Base-by-base conservation (phyloP, 2,888 invertebrate genomes). In the Callyntrura sp. region DNA sequence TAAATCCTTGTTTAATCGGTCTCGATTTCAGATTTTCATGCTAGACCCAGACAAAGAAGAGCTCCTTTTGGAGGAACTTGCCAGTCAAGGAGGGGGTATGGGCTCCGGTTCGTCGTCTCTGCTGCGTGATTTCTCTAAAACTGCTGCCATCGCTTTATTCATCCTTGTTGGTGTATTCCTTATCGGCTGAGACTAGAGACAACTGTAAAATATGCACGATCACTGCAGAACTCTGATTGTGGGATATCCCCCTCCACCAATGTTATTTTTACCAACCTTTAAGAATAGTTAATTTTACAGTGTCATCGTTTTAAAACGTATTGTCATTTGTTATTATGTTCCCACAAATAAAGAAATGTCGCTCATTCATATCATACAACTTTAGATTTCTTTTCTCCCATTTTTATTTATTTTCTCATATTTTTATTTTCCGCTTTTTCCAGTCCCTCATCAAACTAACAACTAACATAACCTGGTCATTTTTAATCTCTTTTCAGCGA, bases 11-110 rank as follows among this genome's bases (percentile, higher is more conserved):
- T n/a, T n/a, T n/a, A n/a, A n/a, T n/a, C n/a, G n/a, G n/a, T 62
- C 57, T 45, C 23, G 12, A 2, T n/a, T 83, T 14, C 43, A 92
- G 92, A 60, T 78, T 48, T 92, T 92, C 28, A 85, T 57, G 48
- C 17, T 92, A 48, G 90, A 88, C 14, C 62, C 91, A 11, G 92
- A 92, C 81, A 92, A 92, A 43, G 92, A 90, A 35, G 90, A 90
- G 23, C 48, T 92, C 11, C 81, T 92, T 1, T 68, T 85, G 28
- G 91, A 92, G 57, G 92, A 92, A 62, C 45, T 92, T 12, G 92
- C 92, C 6, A 85, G 57, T 65, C 86, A 68, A 84, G 48, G 12
- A 5, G 76, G 51, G 20, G 79, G 51, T 17, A 25, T 70, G 57
- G 62, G 60, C 14, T 28, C 48, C 28, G 43, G 62, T 14, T 62